Conservation (phyloP, 2,888 invertebrate species). For the Platerodrilus igneus region DNA sequence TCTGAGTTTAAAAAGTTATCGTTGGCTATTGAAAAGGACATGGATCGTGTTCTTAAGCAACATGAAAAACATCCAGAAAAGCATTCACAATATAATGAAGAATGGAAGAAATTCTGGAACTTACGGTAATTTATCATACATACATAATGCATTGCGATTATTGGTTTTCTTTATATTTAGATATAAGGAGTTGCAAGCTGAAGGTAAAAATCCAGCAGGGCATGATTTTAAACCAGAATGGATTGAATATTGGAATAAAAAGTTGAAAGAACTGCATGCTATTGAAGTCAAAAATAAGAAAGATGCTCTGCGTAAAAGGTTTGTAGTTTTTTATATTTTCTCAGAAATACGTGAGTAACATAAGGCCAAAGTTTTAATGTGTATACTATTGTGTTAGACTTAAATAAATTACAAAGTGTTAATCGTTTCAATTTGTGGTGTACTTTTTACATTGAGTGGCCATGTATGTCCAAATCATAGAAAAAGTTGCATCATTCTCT, state of each 20-base stretch:
- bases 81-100: conserved; percentile 81
- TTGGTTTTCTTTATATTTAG: too few species aligned
- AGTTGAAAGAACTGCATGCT: conserved; percentile 74
- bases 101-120: conserved; percentile 90
- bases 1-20: conserved; percentile 53
- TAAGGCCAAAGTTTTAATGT: too few species aligned
- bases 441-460: too few species aligned
- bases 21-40: conserved; percentile 52
- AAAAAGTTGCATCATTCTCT: too few species aligned
- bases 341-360: too few species aligned
- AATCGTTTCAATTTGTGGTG: too few species aligned
- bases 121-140: conserved; percentile 49
- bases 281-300: conserved; percentile 63
- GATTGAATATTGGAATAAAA: conserved; percentile 79
- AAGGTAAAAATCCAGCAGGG: conserved; percentile 69
- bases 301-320: conserved; percentile 62
- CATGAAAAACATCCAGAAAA: conserved; percentile 84
- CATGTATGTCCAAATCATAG: too few species aligned
- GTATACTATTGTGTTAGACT: too few species aligned
- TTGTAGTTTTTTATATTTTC: conserved; percentile 41
- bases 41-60: conserved; percentile 63
- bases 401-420: too few species aligned
- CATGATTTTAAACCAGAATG: conserved; percentile 87
- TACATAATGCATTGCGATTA: background rate
- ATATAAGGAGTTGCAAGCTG: conserved; percentile 73